Conservation (phyloP, 2,113 vertebrate genomes). For the Chloropsis cyanopogon region DNA sequence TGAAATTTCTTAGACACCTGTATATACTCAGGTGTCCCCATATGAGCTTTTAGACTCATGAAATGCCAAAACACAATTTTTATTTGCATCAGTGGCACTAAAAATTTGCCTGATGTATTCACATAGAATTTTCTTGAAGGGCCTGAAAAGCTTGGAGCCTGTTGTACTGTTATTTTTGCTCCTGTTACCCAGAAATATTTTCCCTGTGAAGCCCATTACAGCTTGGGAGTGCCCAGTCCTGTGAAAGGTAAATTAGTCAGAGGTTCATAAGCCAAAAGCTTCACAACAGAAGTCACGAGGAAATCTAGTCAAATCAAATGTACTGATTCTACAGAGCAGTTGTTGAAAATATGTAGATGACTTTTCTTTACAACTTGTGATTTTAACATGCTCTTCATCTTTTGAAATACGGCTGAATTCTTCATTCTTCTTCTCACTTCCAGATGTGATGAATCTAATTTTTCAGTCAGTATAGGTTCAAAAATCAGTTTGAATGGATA, state of each 20-base stretch:
- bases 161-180: not conserved
- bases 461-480: not conserved
- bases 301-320: not conserved
- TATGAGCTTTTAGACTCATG: not conserved
- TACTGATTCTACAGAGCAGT: not conserved
- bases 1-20: not conserved
- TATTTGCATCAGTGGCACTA: not conserved
- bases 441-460: not conserved
- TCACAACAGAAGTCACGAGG: not conserved
- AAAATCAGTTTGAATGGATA: not conserved
- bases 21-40: not conserved
- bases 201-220: not conserved
- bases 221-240: not conserved
- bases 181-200: not conserved
- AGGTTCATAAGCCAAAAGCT: not conserved
- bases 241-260: not conserved
- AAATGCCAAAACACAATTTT: not conserved
- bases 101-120: not conserved
- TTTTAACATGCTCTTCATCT: not conserved
- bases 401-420: not conserved
- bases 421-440: not conserved
- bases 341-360: not conserved
- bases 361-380: not conserved
- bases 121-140: not conserved
- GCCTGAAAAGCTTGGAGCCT: not conserved